Conservation (phyloP, 2,113 vertebrate genomes). For the Paramormyrops kingsleyae region DNA sequence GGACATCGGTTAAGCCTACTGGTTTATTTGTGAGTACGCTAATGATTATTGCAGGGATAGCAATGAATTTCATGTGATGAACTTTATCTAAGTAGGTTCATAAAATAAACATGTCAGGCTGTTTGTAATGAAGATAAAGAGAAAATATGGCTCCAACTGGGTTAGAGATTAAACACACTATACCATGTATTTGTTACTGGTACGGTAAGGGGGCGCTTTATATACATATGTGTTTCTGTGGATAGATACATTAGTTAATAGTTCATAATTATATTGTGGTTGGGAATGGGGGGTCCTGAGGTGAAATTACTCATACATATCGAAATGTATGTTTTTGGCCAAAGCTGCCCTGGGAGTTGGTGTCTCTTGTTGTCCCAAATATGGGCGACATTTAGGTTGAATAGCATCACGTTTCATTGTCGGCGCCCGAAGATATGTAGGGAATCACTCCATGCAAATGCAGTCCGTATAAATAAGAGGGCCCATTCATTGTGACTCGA, state of each 20-base stretch:
- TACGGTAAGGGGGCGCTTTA: background rate
- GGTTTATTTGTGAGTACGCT: background rate
- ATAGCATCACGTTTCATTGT: slow-evolving; percentile 43
- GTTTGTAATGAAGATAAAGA: background rate
- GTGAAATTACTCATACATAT: background rate
- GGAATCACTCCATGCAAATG: slow-evolving; percentile 18
- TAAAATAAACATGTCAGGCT: background rate
- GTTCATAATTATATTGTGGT: background rate
- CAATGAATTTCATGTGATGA: background rate
- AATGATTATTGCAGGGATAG: background rate
- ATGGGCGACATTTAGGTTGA: slow-evolving; percentile 39
- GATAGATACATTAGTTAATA: background rate
- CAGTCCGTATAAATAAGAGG: slow-evolving; percentile 35
- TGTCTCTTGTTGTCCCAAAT: background rate
- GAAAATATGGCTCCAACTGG: background rate
- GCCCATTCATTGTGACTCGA: slow-evolving; percentile 39
- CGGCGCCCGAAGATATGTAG: slow-evolving; percentile 32
- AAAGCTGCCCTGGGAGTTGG: background rate
- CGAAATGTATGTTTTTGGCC: background rate
- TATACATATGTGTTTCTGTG: background rate
- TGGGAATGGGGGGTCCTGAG: background rate
- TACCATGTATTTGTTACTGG: background rate
- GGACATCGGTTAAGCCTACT: background rate
- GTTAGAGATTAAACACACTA: background rate
- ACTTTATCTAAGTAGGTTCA: background rate